These are phyloP conservation scores for Ailuropoda melanoleuca DNA, from an alignment of 2,113 vertebrate species.

Conservation along the genomic window DNA sequence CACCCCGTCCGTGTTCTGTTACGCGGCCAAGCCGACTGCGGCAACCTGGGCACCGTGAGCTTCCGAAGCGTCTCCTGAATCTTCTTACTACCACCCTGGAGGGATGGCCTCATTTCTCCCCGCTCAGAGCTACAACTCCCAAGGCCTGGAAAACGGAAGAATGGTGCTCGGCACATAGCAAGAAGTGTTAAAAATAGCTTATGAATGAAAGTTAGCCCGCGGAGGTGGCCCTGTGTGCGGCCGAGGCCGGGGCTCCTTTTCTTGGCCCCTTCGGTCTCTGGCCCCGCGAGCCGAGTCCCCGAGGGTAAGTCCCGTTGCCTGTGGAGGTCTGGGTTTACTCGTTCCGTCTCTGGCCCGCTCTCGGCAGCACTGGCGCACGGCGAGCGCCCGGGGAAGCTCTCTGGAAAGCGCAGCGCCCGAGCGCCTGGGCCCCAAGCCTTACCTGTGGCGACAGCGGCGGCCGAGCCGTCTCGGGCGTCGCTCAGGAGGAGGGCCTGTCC, in stretches of 20 bases:
- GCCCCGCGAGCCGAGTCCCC: not conserved
- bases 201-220: not conserved
- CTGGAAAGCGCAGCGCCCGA: too few relatives aligned
- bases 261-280: not conserved
- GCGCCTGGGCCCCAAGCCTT: not conserved
- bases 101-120: not conserved
- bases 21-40: not conserved
- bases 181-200: not conserved
- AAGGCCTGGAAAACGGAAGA: not conserved
- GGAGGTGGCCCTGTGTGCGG: not conserved
- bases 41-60: too few relatives aligned
- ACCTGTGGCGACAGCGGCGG: not conserved
- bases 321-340: not conserved
- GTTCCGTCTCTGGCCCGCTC: not conserved
- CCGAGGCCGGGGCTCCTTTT: not conserved
- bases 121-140: not conserved
- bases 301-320: not conserved
- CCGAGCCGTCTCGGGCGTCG: fast-evolving
- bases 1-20: not conserved
- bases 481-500: not conserved
- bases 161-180: not conserved
- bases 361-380: too few relatives aligned
- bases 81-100: not conserved
- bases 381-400: not conserved
- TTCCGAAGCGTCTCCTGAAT: not conserved